Evolutionary conservation across 2,888 invertebrate genomes (phyloP), one percentile per base, ranked within the genome.

Genomic region (Nowickia ferox): DNA sequence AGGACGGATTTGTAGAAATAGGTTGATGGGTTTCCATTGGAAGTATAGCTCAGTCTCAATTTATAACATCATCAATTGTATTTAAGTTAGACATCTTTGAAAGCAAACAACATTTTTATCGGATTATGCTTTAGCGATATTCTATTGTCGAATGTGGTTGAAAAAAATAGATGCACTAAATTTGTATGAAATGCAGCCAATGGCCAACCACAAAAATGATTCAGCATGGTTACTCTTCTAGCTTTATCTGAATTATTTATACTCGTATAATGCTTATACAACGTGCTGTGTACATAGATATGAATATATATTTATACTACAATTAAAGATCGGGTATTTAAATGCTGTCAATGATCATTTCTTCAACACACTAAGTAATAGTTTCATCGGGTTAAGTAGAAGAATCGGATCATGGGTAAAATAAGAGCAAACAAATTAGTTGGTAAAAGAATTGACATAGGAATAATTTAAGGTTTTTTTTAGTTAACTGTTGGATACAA

Each of bases 401-500:
- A 17, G 2, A 65, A 48, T 17, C 40, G 11, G 48, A 48, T 63
- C 9, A 79, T 79, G 79, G 79, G 79, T 79, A 71, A 72, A 42
- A 4, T 9, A 5, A 22, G 10, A 11, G 38, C 3, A 59, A n/a
- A 30, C 15, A 8, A 8, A 19, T 44, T 9, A 11, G 15, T 10
- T 55, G 9, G 22, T 2, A 22, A 51, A 13, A 22, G 1, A 9
- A 6, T 19, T 30, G 17, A 65, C 30, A 6, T 30, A 30, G 30
- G 30, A 30, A 0, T 65, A 22, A 22, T 19, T 44, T 6, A 15
- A 1, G 22, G 15, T 61, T 74, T 51, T 86, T 90, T 90, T 87
- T 88, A 92, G 92, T 90, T 85, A 89, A 92, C 87, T 89, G 86
- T 72, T 92, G 92, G 92, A 88, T 92, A 87, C 89, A 90, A 87